phyloP scores from a whole-genome alignment of 2,113 vertebrate genomes.

The Myiagra hebetior region DNA sequence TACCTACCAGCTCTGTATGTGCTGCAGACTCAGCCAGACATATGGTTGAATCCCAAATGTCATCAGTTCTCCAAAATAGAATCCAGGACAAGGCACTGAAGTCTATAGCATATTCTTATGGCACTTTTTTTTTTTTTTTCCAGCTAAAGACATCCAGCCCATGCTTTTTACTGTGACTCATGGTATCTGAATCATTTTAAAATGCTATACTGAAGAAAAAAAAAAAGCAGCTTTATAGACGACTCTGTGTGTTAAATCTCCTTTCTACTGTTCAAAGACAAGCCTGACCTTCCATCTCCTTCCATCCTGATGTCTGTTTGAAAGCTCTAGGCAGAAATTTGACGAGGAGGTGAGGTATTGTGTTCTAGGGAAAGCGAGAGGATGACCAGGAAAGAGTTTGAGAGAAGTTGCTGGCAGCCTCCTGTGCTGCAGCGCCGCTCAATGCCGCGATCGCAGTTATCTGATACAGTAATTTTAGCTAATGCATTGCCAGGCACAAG shows the following conservation, averaged over 20 bases:
- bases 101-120: slow-evolving; percentile 21
- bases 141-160: slow-evolving; percentile 11
- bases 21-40: neutral
- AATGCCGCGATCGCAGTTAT: neutral
- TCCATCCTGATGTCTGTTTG: neutral
- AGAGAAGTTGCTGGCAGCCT: neutral
- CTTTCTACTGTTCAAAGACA: neutral
- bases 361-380: neutral
- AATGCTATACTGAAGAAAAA: neutral
- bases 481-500: slow-evolving; percentile 2
- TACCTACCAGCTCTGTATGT: neutral
- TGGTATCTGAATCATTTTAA: slow-evolving; percentile 30
- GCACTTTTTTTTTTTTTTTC: neutral
- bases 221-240: neutral
- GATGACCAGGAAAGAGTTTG: neutral
- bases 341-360: neutral
- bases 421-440: neutral
- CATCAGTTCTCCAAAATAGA: slow-evolving; percentile 37
- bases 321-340: neutral
- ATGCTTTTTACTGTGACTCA: slow-evolving; percentile 43
- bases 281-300: neutral
- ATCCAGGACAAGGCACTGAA: slow-evolving; percentile 45
- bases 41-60: slow-evolving; percentile 38
- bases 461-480: neutral
- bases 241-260: neutral